Base-by-base conservation (phyloP, 2,113 vertebrate species). In the Opisthocomus hoazin region DNA sequence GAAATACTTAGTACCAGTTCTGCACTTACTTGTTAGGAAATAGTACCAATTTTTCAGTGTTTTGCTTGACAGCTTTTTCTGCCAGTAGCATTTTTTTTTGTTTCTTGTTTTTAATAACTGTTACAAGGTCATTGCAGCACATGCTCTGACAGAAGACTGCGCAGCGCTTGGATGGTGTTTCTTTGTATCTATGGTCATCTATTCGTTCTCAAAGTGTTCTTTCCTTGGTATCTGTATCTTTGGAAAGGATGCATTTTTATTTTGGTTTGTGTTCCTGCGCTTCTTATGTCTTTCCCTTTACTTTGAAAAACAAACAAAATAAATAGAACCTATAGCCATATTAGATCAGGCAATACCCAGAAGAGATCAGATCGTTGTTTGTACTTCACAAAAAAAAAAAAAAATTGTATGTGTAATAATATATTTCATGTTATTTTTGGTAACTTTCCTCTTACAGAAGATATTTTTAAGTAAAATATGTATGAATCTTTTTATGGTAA, bases 351-450 rank as follows among this genome's bases (percentile, higher is more conserved):
- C 92, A 95, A 90, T 92, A 97, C 96, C 97, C 97, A 94, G 94
- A 97, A 97, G 87, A 94, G 94, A 97, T 94, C 96, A 91, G 87
- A 96, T 96, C 92, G 77, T 90, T 95, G 82, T 97, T 97, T 98
- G 94, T 96, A 97, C 95, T 97, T 97, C 96, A 82, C 84, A 84
- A 85, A 86, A 91, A 85, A 93, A 85, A 86, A 91, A 83, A 92
- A 39, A 78, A 80, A 74, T 80, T 63, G 86, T 94, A 92, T 93
- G 77, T 88, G 92, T 97, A 96, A 94, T 86, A 93, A 96, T 95
- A 97, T 96, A 97, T 97, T 97, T 94, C 57, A 2, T 96, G 96
- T 97, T 97, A 97, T 97, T 97, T 97, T 97, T 97, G 96, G 97
- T 97, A 97, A 96, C 92, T 78, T 95, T 94, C 93, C 88, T 82